Base-by-base conservation (phyloP, 2,113 vertebrate species). In the Lucifuga dentata region DNA sequence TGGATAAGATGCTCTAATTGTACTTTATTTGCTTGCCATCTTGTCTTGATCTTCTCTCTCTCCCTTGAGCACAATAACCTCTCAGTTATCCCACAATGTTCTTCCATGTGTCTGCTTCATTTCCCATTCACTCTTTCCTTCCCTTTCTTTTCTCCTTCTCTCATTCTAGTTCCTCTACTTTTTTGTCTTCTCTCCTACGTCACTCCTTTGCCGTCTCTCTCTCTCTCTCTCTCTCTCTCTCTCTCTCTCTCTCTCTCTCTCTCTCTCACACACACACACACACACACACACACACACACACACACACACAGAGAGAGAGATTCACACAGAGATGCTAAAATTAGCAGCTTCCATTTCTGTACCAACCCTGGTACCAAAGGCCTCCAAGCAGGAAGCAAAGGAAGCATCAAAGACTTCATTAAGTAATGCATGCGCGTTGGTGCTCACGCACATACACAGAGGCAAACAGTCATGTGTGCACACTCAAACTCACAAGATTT, bases 321-420 rank as follows among this genome's bases (percentile, higher is more conserved):
- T 81, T 75, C 68, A 67, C 76, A 84, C 69, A 80, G 55, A 73
- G 69, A 76, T 62, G 70, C 85, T 89, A 90, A 85, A 89, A 81
- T 89, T 89, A 91, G 87, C 77, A 66, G 68, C 78, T 83, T 71
- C 81, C 76, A 57, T 87, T 86, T 77, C 65, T 83, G 68, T 73
- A 78, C 72, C 66, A 75, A 65, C 71, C 55, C 66, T 41, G 57
- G 73, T 79, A 84, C 69, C 52, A 55, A 58, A 79, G 49, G 80
- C 86, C 82, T 84, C 56, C 0, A 45, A 88, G 86, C 82, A 80
- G 65, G 74, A 80, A 84, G 68, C 66, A 78, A 65, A 71, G 57
- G 73, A 87, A 85, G 83, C 85, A 89, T 90, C 83, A 88, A 88
- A 84, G 82, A 80, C 78, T 84, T 89, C 72, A 90, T 89, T 86